A percentile compares a stretch with the other conserved stretches of the same genome.
Conservation (phyloP, 2,888 invertebrate species). For the Cerastis leucographa region DNA sequence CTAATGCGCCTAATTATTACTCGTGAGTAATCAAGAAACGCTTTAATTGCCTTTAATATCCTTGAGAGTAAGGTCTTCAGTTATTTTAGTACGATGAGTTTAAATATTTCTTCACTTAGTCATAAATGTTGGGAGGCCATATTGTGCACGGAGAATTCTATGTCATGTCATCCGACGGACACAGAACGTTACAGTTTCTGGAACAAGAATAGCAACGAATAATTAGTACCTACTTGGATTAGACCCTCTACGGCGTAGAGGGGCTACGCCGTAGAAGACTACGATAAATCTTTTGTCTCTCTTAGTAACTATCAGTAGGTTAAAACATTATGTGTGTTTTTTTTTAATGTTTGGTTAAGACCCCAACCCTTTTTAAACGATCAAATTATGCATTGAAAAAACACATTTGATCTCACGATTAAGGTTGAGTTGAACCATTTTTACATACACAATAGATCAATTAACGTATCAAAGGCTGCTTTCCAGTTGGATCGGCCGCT, state of each 20-base stretch:
- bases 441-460: constrained; percentile 67
- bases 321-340: constrained; percentile 1
- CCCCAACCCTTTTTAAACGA: constrained; percentile 20
- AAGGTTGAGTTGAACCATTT: constrained; percentile 37
- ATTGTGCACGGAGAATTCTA: background rate
- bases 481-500: constrained; percentile 61
- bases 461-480: constrained; percentile 70
- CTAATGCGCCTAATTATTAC: constrained; percentile 29
- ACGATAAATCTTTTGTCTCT: background rate
- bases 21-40: constrained; percentile 23
- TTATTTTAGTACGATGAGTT: constrained; percentile 38
- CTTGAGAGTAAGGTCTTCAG: constrained; percentile 43
- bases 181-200: background rate
- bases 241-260: constrained; percentile 33
- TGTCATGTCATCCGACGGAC: background rate
- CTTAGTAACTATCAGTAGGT: background rate
- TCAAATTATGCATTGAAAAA: constrained; percentile 51
- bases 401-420: constrained; percentile 39
- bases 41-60: constrained; percentile 13
- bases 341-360: background rate
- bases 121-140: constrained; percentile 8
- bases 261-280: constrained; percentile 19
- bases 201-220: background rate
- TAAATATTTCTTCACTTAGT: constrained; percentile 35
- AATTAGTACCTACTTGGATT: background rate